Evolutionary conservation across 2,113 vertebrate genomes (phyloP).

Genomic region (Megaceryle maxima): DNA sequence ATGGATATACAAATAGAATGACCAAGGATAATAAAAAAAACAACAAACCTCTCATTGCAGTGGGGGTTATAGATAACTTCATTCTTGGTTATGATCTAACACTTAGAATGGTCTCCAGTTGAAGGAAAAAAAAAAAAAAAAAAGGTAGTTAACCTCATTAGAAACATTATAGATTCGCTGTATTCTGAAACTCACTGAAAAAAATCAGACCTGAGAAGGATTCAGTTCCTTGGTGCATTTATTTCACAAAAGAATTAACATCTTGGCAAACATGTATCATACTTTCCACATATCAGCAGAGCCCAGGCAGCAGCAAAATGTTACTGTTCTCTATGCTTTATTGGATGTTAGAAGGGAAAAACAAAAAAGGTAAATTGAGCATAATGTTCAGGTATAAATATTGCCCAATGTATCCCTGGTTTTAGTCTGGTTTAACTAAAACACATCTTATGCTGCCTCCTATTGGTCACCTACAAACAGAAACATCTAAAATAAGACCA

Average conservation of each 20-base stretch:
- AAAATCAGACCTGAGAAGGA: neutral
- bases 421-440: slow-evolving; percentile 18
- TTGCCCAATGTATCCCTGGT: neutral
- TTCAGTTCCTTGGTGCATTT: slow-evolving; percentile 46
- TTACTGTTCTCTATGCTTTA: slow-evolving; percentile 21
- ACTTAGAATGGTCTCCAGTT: neutral
- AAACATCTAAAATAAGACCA: neutral
- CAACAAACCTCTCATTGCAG: neutral
- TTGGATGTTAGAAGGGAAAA: neutral
- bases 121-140: neutral
- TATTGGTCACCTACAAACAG: slow-evolving; percentile 10
- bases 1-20: neutral
- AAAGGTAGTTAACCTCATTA: neutral
- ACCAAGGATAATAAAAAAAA: neutral
- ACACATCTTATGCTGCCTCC: slow-evolving; percentile 29
- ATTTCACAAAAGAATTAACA: slow-evolving; percentile 55
- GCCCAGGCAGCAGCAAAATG: slow-evolving; percentile 17
- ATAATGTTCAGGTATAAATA: neutral
- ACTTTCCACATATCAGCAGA: slow-evolving; percentile 25
- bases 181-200: neutral
- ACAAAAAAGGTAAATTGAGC: neutral
- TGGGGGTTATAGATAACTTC: neutral
- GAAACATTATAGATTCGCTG: neutral
- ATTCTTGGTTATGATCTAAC: neutral
- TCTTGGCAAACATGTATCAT: neutral